Evolutionary conservation across 2,113 vertebrate species (phyloP).

Genomic region (Sorex fumeus): DNA sequence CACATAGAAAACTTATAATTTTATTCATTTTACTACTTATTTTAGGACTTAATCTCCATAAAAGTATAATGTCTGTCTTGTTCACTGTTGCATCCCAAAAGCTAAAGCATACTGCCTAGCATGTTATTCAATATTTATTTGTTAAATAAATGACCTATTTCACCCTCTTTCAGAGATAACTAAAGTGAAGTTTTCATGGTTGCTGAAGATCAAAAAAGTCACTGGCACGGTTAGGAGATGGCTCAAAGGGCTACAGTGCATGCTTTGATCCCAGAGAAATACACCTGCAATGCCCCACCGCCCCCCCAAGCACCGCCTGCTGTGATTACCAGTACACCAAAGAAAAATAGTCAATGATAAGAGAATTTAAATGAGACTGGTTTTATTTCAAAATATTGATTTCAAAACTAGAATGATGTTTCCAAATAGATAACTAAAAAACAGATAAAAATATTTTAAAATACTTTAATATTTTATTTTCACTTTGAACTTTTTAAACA

Average conservation of each 20-base stretch:
- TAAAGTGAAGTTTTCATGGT: slow-evolving; percentile 19
- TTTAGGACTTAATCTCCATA: slow-evolving; percentile 55
- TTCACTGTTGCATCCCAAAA: slow-evolving; percentile 1
- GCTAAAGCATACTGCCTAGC: slow-evolving; percentile 19
- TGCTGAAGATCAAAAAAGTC: slow-evolving; percentile 58
- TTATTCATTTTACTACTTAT: slow-evolving; percentile 57
- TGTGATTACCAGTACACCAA: too few relatives aligned
- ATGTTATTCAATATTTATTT: slow-evolving; percentile 46
- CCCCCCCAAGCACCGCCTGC: too few relatives aligned
- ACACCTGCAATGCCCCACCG: too few relatives aligned
- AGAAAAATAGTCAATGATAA: too few relatives aligned
- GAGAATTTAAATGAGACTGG: slow-evolving; percentile 54
- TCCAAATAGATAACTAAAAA: slow-evolving; percentile 42
- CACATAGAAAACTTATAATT: slow-evolving; percentile 50
- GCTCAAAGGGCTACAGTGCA: too few relatives aligned
- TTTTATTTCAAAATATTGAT: slow-evolving; percentile 59
- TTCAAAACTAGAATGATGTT: slow-evolving; percentile 34
- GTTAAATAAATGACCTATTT: slow-evolving; percentile 61
- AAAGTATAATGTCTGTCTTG: neutral
- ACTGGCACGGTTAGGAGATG: neutral
- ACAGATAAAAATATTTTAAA: slow-evolving; percentile 36
- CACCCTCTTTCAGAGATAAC: slow-evolving; percentile 39
- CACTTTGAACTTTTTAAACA: slow-evolving; percentile 62
- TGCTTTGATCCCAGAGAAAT: too few relatives aligned
- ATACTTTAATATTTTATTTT: slow-evolving; percentile 45